Base-by-base conservation (phyloP, 2,113 vertebrate genomes). In the Lathamus discolor region DNA sequence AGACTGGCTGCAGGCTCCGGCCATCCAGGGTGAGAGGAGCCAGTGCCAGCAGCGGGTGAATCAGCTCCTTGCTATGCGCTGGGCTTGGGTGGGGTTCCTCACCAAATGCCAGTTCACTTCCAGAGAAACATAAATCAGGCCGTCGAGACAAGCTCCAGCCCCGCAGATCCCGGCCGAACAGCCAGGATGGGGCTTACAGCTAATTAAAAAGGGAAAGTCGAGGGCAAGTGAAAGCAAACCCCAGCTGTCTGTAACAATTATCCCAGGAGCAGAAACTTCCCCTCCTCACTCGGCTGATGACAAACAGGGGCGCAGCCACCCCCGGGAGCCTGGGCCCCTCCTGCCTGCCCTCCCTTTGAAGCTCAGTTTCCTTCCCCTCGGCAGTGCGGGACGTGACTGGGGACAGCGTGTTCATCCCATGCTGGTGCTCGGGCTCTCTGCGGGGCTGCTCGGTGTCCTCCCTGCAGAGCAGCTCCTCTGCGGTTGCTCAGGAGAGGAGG, bases 1-100 rank as follows among this genome's bases (percentile, higher is more conserved):
- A 44, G 54, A 49, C 43, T 33, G 74, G 96, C 74, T 67, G 81
- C 87, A 25, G 94, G 83, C 76, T 94, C 54, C 13, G n/a, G 90
- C 63, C 72, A n/a, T 66, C 33, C 33, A 14, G 44, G 92, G 91
- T 37, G 28, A 81, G 92, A 54, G 46, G 80, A 86, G 61, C 0
- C 13, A 54, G 17, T 27, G 62, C 52, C 85, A 93, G 96, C 78
- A 91, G 86, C 17, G 88, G 18, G 49, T 94, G 96, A 97, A 69
- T 96, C 96, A 95, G 0, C 83, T 93, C 84, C 77, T 48, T 6
- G 41, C 78, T 93, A 94, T 97, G 88, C 90, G 82, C 90, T 88
- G n/a, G 93, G 95, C 96, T 95, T 27, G 78, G 97, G 93, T 92
- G 91, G 85, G 93, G 69, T 72, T 93, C 93, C 87, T 96, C 75